A percentile compares a stretch with the other conserved stretches of the same genome.
These are phyloP conservation scores for Edolisoma coerulescens DNA, from an alignment of 2,113 vertebrate genomes.

Conservation along the genomic window DNA sequence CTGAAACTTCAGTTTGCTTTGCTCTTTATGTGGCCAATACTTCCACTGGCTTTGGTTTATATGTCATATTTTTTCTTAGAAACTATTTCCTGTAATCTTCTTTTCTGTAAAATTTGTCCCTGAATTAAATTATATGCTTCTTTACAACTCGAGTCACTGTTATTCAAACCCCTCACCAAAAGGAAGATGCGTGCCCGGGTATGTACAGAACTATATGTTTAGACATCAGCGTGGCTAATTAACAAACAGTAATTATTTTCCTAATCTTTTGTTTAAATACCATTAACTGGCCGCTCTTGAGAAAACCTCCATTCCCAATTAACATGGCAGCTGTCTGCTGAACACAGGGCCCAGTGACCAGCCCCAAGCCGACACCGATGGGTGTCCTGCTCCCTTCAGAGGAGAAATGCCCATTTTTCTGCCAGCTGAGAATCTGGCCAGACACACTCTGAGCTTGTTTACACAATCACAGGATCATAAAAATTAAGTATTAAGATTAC, in stretches of 20 bases:
- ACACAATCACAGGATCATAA: not conserved
- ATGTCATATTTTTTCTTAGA: not conserved
- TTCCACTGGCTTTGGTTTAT: not conserved
- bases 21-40: not conserved
- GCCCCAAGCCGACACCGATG: not conserved
- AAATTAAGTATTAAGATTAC: not conserved
- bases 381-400: not conserved
- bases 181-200: slow-evolving; percentile 15
- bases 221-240: slow-evolving; percentile 37
- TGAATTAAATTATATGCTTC: slow-evolving; percentile 55
- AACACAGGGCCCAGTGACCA: slow-evolving; percentile 1
- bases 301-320: slow-evolving; percentile 23
- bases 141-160: slow-evolving; percentile 1
- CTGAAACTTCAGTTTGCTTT: not conserved
- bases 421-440: not conserved
- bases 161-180: not conserved
- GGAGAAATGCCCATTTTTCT: not conserved
- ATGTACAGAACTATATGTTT: slow-evolving; percentile 39
- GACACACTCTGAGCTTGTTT: not conserved
- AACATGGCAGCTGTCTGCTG: slow-evolving; percentile 29
- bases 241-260: slow-evolving; percentile 40
- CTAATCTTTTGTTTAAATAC: slow-evolving; percentile 58
- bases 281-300: slow-evolving; percentile 45
- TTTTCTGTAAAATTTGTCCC: slow-evolving; percentile 35
- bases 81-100: not conserved